Percentiles rank a stretch among this genome's conserved stretches.
These are phyloP conservation scores for Engystomops pustulosus DNA, from an alignment of 2,113 vertebrate species.

Conservation along the genomic window DNA sequence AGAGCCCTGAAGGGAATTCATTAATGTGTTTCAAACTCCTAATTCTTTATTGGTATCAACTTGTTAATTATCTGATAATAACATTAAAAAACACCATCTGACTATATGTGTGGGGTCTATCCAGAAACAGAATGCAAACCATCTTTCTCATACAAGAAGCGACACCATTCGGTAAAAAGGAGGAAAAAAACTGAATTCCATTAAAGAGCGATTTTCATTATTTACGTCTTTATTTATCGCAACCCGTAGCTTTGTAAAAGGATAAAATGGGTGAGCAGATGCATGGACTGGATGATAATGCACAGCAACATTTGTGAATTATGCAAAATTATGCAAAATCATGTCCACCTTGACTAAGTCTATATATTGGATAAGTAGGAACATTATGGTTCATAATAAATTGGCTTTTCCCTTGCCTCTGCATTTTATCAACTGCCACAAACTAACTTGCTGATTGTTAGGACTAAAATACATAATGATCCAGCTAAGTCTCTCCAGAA, in stretches of 20 bases:
- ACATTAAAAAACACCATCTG: too few species aligned
- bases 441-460: slow-evolving; percentile 6
- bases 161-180: not conserved
- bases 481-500: not conserved
- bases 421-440: slow-evolving; percentile 18
- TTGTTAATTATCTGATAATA: too few species aligned
- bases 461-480: slow-evolving; percentile 37
- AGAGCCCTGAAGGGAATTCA: too few species aligned
- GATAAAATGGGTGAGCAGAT: slow-evolving; percentile 33
- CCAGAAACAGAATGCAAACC: not conserved
- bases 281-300: slow-evolving; percentile 40
- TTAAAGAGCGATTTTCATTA: not conserved
- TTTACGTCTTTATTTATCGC: slow-evolving; percentile 21
- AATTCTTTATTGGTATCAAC: too few species aligned
- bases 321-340: slow-evolving; percentile 54
- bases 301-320: slow-evolving; percentile 37
- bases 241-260: not conserved
- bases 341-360: slow-evolving; percentile 37
- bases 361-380: slow-evolving; percentile 18
- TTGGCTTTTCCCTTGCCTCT: slow-evolving; percentile 9
- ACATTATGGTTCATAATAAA: slow-evolving; percentile 25
- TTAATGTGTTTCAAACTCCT: too few species aligned
- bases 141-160: not conserved
- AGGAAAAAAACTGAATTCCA: not conserved
- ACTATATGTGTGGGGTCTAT: too few species aligned